Evolutionary conservation across 2,888 invertebrate species (phyloP).

Genomic region (Macrostomum cliftonense): DNA sequence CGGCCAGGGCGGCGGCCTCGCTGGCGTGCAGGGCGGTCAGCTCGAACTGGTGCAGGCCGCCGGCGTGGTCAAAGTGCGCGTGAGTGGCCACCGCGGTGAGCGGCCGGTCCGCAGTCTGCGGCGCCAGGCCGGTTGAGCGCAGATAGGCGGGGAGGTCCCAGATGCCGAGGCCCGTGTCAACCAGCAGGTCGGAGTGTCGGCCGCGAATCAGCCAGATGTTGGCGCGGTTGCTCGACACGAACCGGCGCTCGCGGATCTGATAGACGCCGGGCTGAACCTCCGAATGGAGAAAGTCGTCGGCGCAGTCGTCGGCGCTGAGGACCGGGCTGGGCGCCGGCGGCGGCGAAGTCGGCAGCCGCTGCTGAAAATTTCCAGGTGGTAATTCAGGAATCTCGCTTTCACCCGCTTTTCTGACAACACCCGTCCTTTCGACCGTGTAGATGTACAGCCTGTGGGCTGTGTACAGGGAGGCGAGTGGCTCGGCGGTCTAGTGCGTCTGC

Average conservation of each 20-base stretch:
- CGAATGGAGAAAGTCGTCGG: no score
- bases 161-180: neutral
- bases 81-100: neutral
- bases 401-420: no score
- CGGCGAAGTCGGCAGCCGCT: no score
- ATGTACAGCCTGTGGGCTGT: no score
- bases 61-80: neutral
- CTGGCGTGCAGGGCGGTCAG: neutral
- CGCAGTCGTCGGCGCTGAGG: no score
- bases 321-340: no score
- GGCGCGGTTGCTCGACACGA: neutral
- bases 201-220: constrained; percentile 1
- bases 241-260: neutral
- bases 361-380: no score
- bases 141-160: neutral
- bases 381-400: no score
- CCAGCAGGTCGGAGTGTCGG: neutral
- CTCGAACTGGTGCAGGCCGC: neutral
- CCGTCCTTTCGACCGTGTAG: no score
- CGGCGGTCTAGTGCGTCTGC: no score
- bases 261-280: neutral
- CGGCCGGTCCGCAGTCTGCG: neutral
- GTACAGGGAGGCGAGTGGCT: no score
- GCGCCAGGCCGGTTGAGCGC: neutral
- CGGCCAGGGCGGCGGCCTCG: neutral